A percentile compares a stretch with the other conserved stretches of the same genome.
phyloP scores from a whole-genome alignment of 1,140 invertebrate species.

The Arion vulgaris region DNA sequence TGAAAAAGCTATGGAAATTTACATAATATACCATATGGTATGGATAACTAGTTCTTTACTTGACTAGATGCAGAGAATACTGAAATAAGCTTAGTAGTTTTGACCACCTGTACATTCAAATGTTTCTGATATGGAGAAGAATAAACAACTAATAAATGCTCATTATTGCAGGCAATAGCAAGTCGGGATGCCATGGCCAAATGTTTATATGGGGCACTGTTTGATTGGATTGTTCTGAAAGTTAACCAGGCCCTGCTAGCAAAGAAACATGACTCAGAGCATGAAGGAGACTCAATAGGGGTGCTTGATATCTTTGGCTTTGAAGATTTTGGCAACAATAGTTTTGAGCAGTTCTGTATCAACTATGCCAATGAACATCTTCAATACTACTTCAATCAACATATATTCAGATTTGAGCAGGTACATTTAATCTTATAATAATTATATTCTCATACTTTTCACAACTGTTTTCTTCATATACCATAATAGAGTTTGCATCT shows the following conservation, averaged over 20 bases:
- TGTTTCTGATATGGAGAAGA: too few relatives aligned
- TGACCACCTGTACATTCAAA: too few relatives aligned
- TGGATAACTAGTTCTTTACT: too few relatives aligned
- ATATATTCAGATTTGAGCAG: conserved; percentile 90
- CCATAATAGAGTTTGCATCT: too few relatives aligned
- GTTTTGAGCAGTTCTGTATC: conserved; percentile 97
- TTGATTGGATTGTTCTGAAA: conserved; percentile 98
- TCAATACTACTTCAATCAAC: conserved; percentile 98
- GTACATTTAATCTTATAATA: conserved; percentile 52
- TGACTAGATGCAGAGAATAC: too few relatives aligned
- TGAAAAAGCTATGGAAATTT: too few relatives aligned
- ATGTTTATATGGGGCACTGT: conserved; percentile 95
- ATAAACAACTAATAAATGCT: too few relatives aligned
- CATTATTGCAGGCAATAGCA: conserved; percentile 83
- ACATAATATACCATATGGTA: too few relatives aligned
- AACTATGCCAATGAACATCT: conserved; percentile 98
- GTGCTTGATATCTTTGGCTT: conserved; percentile 98
- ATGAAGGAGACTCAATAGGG: conserved; percentile 88
- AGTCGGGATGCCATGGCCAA: conserved; percentile 97
- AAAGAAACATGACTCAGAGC: conserved; percentile 71
- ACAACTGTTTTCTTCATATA: too few relatives aligned
- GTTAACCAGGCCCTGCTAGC: conserved; percentile 75
- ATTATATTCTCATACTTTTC: too few relatives aligned
- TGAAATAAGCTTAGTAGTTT: too few relatives aligned
- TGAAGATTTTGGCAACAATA: conserved; percentile 86